A percentile compares a stretch with the other conserved stretches of the same genome.
These are phyloP conservation scores for Watsonalla binaria DNA, from an alignment of 2,888 invertebrate genomes.

Conservation along the genomic window DNA sequence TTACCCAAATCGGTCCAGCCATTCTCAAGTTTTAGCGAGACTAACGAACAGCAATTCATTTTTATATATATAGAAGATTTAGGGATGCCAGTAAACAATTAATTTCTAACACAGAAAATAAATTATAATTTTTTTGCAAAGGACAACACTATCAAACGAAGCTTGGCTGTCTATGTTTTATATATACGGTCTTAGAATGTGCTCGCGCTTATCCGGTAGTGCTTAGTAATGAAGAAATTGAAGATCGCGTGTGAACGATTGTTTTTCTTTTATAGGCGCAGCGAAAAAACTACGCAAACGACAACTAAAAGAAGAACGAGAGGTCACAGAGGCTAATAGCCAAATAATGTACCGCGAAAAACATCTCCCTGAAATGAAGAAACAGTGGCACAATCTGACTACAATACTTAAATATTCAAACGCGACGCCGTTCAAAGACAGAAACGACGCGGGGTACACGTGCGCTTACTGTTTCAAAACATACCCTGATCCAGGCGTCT, in stretches of 20 bases:
- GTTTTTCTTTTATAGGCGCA: slow-evolving; percentile 75
- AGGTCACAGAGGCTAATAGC: slow-evolving; percentile 31
- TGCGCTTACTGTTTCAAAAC: slow-evolving; percentile 69
- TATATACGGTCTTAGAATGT: too few relatives aligned
- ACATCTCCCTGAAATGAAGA: slow-evolving; percentile 60
- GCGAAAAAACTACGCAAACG: slow-evolving; percentile 55
- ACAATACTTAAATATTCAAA: slow-evolving; percentile 62
- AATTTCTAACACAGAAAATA: too few relatives aligned
- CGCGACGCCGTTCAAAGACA: slow-evolving; percentile 65
- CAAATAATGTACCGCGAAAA: slow-evolving; percentile 43
- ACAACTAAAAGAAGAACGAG: slow-evolving; percentile 47
- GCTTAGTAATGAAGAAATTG: slow-evolving; percentile 27
- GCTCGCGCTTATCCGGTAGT: too few relatives aligned
- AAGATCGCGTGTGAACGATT: slow-evolving; percentile 58
- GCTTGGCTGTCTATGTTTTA: too few relatives aligned
- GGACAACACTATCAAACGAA: too few relatives aligned
- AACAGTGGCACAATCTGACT: slow-evolving; percentile 67
- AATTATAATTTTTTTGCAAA: too few relatives aligned
- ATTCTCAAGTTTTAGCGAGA: too few relatives aligned
- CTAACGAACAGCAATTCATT: too few relatives aligned
- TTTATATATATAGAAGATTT: too few relatives aligned
- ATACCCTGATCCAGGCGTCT: slow-evolving; percentile 48
- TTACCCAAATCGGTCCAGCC: too few relatives aligned
- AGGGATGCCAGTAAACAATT: too few relatives aligned
- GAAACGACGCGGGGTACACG: slow-evolving; percentile 65